Evolutionary conservation across 2,888 invertebrate species (phyloP), one percentile per base, ranked within the genome.

Genomic region (Tetragonula carbonaria): DNA sequence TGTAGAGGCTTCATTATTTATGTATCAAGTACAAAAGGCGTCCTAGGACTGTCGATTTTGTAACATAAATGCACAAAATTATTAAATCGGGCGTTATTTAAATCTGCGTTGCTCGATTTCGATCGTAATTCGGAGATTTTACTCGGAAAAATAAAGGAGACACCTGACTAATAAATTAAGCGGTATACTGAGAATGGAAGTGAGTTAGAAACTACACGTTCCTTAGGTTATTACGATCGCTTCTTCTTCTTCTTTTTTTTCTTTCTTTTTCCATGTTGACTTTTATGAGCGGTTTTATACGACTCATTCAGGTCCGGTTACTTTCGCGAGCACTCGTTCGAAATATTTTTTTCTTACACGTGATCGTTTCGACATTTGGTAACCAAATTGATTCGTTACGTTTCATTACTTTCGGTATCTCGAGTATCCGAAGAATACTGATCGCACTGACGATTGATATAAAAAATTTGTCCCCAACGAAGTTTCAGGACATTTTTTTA

Each of bases 61-160:
- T 11, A 8, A 45, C 45, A 11, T 2, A 45, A 45, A 8, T 0
- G 11, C 1, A 45, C 45, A 45, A 45, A 45, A 8, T 80, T 67
- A 57, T 78, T 71, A 51, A 53, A 59, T 51, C 38, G 28, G 5
- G 45, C 16, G 14, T 2, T 28, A 21, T 62, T 51, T 53, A 79
- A 62, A 38, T 18, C 38, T 6, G 23, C 28, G 68, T 16, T 16
- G 53, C 45, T 66, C 13, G 2, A 45, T n/a, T 28, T 66, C 13
- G 2, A 45, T n/a, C 66, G n/a, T 59, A 57, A 78, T 78, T 71
- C 28, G 59, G 45, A 33, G 71, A 78, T 66, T 79, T 78, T 71
- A 57, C 11, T 38, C 45, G 38, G 51, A 71, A 67, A 55, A 45
- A 18, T 21, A 53, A 18, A 21, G 0, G 14, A 13, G 38, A n/a